Base-by-base conservation (phyloP, 2,797 vertebrate species). In the Sciurus carolinensis region DNA sequence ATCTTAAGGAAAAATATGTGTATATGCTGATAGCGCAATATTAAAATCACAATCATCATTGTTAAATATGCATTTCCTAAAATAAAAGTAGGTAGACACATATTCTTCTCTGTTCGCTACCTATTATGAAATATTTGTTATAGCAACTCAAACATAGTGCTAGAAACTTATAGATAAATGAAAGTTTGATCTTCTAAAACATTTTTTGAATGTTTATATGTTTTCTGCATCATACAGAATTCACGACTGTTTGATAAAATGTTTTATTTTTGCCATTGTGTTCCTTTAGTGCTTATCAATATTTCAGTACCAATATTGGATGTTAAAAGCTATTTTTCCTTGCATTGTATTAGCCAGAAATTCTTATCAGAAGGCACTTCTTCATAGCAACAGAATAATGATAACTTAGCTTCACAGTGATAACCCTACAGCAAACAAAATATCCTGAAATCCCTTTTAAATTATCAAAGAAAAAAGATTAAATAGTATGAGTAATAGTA, bases 361-460 rank as follows among this genome's bases (percentile, higher is more conserved):
- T 62, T 36, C 87, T 93, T 97, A 95, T 96, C 91, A 94, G 90
- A 90, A 85, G 44, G 4, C 1, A 89, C 50, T 93, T 93, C 62
- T 92, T 90, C 50, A 90, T 57, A 87, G 67, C 86, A 87, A 87
- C 6, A 81, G 76, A 92, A 84, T 76, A 91, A 82, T 84, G 80
- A 85, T 91, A 97, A 95, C 80, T 93, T 89, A 95, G 82, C 20
- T 93, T 96, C 87, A 67, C 64, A 93, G 13, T 62, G 89, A 94
- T 97, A 97, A 94, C 71, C 39, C 11, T 91, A 95, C 84, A 52
- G 62, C 89, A 96, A 97, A 90, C 86, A 96, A 97, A 82, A 95
- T 85, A 76, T 86, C 24, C 62, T 89, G 28, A 96, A 96, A 96
- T 94, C 71, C 47, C 20, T 94, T 95, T 95, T 85, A 93, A 97